Base-by-base conservation (phyloP, 1,140 invertebrate species). In the Drosophila jambulina region DNA sequence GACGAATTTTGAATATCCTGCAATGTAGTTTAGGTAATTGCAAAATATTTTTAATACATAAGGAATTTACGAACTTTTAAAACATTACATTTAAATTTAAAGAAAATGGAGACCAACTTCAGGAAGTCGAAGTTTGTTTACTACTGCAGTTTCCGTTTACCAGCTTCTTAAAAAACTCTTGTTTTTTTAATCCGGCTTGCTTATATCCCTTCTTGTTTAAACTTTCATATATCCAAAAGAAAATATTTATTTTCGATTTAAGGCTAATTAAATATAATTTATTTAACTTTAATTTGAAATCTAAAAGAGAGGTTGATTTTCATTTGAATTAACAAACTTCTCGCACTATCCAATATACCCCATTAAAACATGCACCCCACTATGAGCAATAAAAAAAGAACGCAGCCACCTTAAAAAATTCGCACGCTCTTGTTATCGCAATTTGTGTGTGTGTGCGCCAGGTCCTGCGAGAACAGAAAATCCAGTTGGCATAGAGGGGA, bases 331-430 rank as follows among this genome's bases (percentile, higher is more conserved):
- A 29, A 29, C 27, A 29, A 25, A n/a, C 19, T 13, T 4, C 3
- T 2, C 8, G 0, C 3, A 8, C 0, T n/a, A 48, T n/a, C n/a
- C 15, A 2, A 59, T 36, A 32, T 32, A 25, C 45, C n/a, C 36
- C 2, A 12, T 34, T 12, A 34, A 19, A 19, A 6, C 1, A 13
- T 7, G 10, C 9, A 59, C 13, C n/a, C 27, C 27, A 0, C 4
- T 3, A n/a, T 42, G 59, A 43, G 68, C 54, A 23, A 72, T 72
- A 75, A 75, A 56, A 72, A 75, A 13, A 29, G 48, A 13, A 58
- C 12, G 49, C 34, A 59, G 40, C 54, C 61, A 78, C 75, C 61
- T 77, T 68, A 23, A 19, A 76, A 77, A 67, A 59, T 67, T 76
- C 38, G 72, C 61, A 67, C 46, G 70, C 59, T 36, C 29, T 46